Base-by-base conservation (phyloP, 2,113 vertebrate species). In the Sylvia atricapilla region DNA sequence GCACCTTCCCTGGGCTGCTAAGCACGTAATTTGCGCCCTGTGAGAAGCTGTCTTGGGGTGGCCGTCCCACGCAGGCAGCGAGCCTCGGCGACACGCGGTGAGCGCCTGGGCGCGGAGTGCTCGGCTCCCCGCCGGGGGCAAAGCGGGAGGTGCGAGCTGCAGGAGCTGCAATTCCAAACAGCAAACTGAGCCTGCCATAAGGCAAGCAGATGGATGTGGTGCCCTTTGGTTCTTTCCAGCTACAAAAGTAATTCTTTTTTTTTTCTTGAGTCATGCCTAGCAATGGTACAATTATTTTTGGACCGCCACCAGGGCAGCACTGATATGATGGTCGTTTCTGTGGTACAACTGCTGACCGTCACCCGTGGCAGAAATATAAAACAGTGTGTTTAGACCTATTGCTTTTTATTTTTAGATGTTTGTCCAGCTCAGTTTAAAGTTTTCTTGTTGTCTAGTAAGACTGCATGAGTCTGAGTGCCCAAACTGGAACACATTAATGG, bases 281-380 rank as follows among this genome's bases (percentile, higher is more conserved):
- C 77, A 69, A 41, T 73, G 49, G 69, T 78, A 72, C 69, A 49
- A 72, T 89, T 92, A 92, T 95, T 96, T 95, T 89, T 94, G 92
- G 92, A 81, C 19, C 20, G 28, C 44, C 86, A 91, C 47, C 79
- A 46, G 92, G 60, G 44, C 50, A 55, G 74, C 47, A 8, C 76
- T 93, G 85, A 80, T 93, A 88, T 10, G 95, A 86, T 0, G 0
- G 53, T 25, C 1, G 0, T 24, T 47, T 68, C 78, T 86, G 78
- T 92, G 83, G 87, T 88, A 81, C 44, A 90, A 78, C 87, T 24
- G 5, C 72, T 87, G 84, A 69, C 60, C 64, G 52, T 53, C 84
- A 41, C 49, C 95, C 80, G 68, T 94, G 66, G 69, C 49, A 87
- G 56, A 46, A 64, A 25, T 47, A 43, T 33, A 18, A 44, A 78